Evolutionary conservation across 2,113 vertebrate genomes (phyloP).

Genomic region (Callospermophilus lateralis): DNA sequence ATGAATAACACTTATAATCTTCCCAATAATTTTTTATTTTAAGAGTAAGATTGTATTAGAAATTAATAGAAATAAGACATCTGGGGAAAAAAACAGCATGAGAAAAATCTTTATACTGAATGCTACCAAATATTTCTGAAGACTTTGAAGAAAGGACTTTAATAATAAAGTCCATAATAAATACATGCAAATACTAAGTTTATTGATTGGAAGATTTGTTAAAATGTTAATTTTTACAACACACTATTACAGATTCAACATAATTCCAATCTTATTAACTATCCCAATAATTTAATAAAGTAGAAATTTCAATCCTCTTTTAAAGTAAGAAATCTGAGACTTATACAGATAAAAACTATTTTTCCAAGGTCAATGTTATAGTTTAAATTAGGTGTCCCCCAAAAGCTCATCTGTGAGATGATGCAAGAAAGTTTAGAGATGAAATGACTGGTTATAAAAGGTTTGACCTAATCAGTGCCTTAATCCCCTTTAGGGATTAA

Average conservation of each 20-base stretch:
- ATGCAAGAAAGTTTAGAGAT: too few species aligned
- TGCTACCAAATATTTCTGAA: background rate
- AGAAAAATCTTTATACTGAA: background rate
- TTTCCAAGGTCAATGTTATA: background rate
- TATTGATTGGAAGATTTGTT: background rate
- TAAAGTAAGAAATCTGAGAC: constrained; percentile 22
- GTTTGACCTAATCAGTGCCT: too few species aligned
- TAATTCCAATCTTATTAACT: too few species aligned
- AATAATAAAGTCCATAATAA: background rate
- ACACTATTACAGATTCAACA: too few species aligned
- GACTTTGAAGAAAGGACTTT: background rate
- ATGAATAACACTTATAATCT: constrained; percentile 26
- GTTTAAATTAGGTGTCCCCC: too few species aligned
- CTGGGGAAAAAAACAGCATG: background rate
- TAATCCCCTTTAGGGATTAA: too few species aligned
- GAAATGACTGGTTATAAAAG: too few species aligned
- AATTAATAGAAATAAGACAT: background rate
- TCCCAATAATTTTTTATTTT: background rate
- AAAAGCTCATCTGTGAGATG: too few species aligned
- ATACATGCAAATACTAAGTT: background rate
- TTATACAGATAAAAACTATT: background rate
- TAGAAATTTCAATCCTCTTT: background rate
- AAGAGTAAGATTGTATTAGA: background rate
- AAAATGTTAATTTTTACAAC: too few species aligned
- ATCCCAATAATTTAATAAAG: background rate